Conservation (phyloP, 2,113 vertebrate species). For the Stomatorhinus ivindoensis region DNA sequence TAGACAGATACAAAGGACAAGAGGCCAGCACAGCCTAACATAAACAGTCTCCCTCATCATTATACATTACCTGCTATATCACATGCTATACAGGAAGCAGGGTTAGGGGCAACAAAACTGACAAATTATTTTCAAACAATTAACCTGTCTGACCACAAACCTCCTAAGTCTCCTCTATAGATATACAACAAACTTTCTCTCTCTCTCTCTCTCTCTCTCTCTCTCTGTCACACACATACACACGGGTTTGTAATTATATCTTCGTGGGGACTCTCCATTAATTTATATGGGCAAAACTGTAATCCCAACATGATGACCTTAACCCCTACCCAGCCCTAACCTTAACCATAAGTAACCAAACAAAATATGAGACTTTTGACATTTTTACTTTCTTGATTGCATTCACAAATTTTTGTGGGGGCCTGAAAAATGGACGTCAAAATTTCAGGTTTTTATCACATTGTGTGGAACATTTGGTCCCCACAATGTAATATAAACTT, state of each 20-base stretch:
- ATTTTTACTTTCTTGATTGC: too few relatives aligned
- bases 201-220: too few relatives aligned
- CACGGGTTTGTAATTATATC: not conserved
- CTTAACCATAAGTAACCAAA: too few relatives aligned
- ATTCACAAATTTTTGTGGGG: too few relatives aligned
- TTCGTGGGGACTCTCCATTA: too few relatives aligned
- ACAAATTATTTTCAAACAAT: not conserved
- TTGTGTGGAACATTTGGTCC: not conserved
- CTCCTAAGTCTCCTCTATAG: not conserved
- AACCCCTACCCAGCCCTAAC: too few relatives aligned
- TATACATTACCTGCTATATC: not conserved
- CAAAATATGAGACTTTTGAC: too few relatives aligned
- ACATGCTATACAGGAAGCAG: not conserved
- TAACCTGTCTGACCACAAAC: not conserved
- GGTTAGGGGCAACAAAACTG: not conserved
- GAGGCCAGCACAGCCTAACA: not conserved
- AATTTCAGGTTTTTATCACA: too few relatives aligned
- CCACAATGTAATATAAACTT: constrained; percentile 9
- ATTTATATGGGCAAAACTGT: too few relatives aligned
- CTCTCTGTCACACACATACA: not conserved
- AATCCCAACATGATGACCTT: too few relatives aligned
- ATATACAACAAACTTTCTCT: not conserved
- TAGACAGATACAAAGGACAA: constrained; percentile 38
- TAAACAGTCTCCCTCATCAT: not conserved
- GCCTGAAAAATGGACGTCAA: too few relatives aligned